A percentile compares a stretch with the other conserved stretches of the same genome.
phyloP scores from a whole-genome alignment of 2,797 vertebrate species.

The Cyprinella venusta region DNA sequence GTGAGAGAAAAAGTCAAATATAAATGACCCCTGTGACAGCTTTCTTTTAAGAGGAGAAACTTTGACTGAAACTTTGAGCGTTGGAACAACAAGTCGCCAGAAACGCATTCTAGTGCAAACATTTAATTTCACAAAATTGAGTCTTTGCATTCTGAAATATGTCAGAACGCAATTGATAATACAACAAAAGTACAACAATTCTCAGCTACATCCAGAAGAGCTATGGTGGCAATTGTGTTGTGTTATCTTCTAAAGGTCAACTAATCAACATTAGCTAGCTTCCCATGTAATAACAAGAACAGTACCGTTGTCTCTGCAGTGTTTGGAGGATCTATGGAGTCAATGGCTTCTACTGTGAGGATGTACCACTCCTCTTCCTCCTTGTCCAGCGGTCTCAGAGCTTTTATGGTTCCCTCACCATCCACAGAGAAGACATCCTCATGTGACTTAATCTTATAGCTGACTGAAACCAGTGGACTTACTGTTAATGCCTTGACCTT shows the following conservation, averaged over 20 bases:
- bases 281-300: not conserved
- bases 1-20: not conserved
- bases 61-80: not conserved
- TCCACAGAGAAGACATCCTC: conserved; percentile 72
- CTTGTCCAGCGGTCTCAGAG: conserved; percentile 67
- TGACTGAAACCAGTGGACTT: conserved; percentile 59
- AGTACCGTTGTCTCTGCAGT: conserved; percentile 74
- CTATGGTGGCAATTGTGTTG: not conserved
- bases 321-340: conserved; percentile 72
- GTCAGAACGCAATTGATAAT: not conserved
- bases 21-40: not conserved
- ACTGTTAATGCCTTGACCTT: conserved; percentile 69
- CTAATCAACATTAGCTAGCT: not conserved
- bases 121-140: not conserved
- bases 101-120: not conserved
- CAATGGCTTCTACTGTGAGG: conserved; percentile 76
- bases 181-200: not conserved
- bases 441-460: conserved; percentile 72
- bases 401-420: conserved; percentile 67
- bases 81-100: not conserved
- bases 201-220: not conserved
- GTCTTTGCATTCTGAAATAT: not conserved
- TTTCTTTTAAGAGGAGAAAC: not conserved
- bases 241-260: not conserved
- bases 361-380: conserved; percentile 75